These are phyloP conservation scores for Brachyptera risi DNA, from an alignment of 2,888 invertebrate genomes.

Conservation along the genomic window DNA sequence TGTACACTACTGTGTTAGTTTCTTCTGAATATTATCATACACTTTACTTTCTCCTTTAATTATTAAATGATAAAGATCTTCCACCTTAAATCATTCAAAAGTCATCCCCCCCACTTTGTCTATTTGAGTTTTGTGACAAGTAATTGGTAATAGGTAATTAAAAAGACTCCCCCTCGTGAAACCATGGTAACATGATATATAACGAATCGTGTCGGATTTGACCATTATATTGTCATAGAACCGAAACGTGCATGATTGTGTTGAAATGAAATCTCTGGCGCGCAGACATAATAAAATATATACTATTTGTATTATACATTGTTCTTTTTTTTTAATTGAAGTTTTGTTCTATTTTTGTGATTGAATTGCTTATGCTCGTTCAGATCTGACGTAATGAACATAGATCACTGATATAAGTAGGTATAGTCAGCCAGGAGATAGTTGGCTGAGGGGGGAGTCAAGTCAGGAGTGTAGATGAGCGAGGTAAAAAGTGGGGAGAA, in stretches of 20 bases:
- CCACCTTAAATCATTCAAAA: conserved; percentile 8
- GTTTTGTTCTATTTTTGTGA: no score
- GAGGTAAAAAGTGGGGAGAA: no score
- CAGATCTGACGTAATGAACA: no score
- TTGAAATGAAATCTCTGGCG: not conserved
- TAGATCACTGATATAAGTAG: no score
- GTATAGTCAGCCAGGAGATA: no score
- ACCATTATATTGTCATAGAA: conserved; percentile 1
- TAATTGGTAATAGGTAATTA: conserved; percentile 11
- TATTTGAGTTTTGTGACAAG: no score
- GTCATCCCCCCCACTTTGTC: conserved; percentile 4
- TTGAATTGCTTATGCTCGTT: no score
- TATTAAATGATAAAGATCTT: conserved; percentile 6
- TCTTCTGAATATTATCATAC: conserved; percentile 7
- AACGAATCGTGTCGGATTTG: conserved; percentile 8
- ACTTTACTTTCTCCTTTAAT: conserved; percentile 3
- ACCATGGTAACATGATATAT: not conserved
- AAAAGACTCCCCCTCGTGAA: not conserved
- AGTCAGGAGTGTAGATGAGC: no score
- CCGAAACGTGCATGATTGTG: not conserved
- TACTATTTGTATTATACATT: no score
- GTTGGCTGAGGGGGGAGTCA: no score
- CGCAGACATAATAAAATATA: no score
- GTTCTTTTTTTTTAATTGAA: no score
- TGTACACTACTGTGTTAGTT: conserved; percentile 16